Conservation (phyloP, 2,113 vertebrate genomes). For the Carettochelys insculpta region DNA sequence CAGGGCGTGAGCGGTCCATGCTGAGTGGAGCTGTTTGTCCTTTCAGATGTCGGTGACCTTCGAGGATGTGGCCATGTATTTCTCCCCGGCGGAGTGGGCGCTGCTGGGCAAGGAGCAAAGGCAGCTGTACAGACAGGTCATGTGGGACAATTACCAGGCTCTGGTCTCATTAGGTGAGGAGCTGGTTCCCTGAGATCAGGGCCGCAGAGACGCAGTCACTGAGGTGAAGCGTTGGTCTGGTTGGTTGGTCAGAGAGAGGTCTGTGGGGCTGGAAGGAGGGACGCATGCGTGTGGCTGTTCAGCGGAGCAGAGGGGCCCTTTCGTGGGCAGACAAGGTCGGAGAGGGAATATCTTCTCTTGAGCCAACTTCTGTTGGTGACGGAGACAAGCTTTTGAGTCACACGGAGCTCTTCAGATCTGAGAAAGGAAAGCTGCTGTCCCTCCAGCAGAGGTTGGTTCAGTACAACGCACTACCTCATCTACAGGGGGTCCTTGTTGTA, state of each 20-base stretch:
- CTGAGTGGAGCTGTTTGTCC: not conserved
- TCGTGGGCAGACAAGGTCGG: not conserved
- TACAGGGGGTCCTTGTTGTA: no score
- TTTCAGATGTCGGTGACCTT: constrained; percentile 68
- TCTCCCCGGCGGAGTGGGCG: constrained; percentile 62
- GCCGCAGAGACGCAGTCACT: not conserved
- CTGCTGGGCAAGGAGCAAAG: constrained; percentile 44
- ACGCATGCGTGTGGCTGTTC: not conserved
- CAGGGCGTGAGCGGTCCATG: not conserved
- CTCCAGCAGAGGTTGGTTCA: not conserved
- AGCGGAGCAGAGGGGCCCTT: not conserved
- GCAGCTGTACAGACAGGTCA: not conserved
- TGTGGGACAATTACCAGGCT: not conserved
- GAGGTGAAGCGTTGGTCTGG: not conserved
- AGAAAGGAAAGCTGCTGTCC: not conserved
- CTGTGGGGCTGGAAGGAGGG: not conserved
- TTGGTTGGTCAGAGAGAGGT: accelerated
- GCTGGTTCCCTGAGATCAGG: not conserved
- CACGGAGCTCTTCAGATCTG: not conserved
- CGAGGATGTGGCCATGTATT: constrained; percentile 63
- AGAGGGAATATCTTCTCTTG: not conserved
- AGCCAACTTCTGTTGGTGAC: not conserved
- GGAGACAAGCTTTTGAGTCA: not conserved
- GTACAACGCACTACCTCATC: no score
- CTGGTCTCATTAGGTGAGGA: not conserved